Conservation (phyloP, 1,140 invertebrate genomes). For the Brachionus angularis region DNA sequence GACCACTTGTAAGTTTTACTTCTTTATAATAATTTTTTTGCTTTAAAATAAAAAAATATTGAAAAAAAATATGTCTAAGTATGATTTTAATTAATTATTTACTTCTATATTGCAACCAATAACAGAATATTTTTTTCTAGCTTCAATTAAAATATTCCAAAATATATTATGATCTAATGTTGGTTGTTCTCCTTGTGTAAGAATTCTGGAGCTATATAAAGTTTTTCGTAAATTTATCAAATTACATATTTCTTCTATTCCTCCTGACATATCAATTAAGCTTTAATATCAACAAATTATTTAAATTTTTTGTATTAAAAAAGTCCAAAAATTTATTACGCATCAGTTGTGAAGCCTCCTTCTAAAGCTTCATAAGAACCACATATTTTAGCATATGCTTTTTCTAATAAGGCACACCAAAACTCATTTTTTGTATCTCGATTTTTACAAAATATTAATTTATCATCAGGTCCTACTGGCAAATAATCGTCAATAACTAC, state of each 20-base stretch:
- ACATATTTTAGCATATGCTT: constrained; percentile 60
- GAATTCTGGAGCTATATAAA: background rate
- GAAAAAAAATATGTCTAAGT: background rate
- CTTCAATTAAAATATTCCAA: constrained; percentile 32
- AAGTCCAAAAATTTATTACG: constrained; percentile 46
- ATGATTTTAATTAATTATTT: background rate
- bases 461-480: constrained; percentile 49
- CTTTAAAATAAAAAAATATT: background rate
- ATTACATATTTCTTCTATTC: constrained; percentile 54
- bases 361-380: constrained; percentile 53
- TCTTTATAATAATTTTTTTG: constrained; percentile 15
- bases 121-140: constrained; percentile 16
- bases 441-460: constrained; percentile 42
- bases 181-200: background rate
- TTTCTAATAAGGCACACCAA: constrained; percentile 61
- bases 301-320: background rate
- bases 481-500: constrained; percentile 60
- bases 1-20: constrained; percentile 1
- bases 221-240: constrained; percentile 47
- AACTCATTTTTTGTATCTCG: constrained; percentile 53
- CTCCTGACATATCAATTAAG: constrained; percentile 52
- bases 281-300: background rate
- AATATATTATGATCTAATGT: constrained; percentile 26
- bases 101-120: constrained; percentile 42
- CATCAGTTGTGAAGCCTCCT: constrained; percentile 53